Base-by-base conservation (phyloP, 2,113 vertebrate genomes). In the Melozone crissalis region DNA sequence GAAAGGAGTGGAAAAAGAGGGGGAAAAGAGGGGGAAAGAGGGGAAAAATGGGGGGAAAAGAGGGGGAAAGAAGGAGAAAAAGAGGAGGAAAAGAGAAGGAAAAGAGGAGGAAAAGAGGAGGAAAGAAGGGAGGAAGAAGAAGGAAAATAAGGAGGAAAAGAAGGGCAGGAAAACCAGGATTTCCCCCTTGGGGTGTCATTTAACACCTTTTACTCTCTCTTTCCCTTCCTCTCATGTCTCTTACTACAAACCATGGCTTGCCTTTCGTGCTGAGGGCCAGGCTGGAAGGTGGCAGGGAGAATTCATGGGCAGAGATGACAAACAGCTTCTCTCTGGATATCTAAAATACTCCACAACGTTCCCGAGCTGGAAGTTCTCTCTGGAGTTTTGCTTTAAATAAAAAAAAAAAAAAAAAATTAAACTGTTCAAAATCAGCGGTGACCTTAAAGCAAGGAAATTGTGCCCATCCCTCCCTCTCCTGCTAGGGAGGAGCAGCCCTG, bases 381-480 rank as follows among this genome's bases (percentile, higher is more conserved):
- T 26, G 44, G 51, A 95, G 33, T 33, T 82, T 54, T n/a, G 58
- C n/a, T 91, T 69, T 30, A 27, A 49, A 59, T 39, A 3, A 19
- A 51, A 7, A 31, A 7, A 20, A 47, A 27, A 8, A 46, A 9
- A 15, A 41, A 14, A 51, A 15, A 17, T 8, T 1, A 51, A 15
- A 17, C 10, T 1, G 5, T 43, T 24, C 46, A 19, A 31, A 49
- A 44, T 62, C 63, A 80, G 84, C 58, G 7, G 30, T 90, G 90
- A 94, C 87, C 92, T 92, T 94, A 84, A 94, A 89, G 3, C 43
- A 55, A 89, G 94, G 88, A 55, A 84, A 73, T 22, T 21, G 68
- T 85, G 85, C 9, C 13, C 93, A 78, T 79, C 57, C 61, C 87
- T 94, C 93, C 85, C 72, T 90, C 82, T 52, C 55, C 58, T 84